phyloP scores from a whole-genome alignment of 2,113 vertebrate genomes.

The Dromaius novaehollandiae region DNA sequence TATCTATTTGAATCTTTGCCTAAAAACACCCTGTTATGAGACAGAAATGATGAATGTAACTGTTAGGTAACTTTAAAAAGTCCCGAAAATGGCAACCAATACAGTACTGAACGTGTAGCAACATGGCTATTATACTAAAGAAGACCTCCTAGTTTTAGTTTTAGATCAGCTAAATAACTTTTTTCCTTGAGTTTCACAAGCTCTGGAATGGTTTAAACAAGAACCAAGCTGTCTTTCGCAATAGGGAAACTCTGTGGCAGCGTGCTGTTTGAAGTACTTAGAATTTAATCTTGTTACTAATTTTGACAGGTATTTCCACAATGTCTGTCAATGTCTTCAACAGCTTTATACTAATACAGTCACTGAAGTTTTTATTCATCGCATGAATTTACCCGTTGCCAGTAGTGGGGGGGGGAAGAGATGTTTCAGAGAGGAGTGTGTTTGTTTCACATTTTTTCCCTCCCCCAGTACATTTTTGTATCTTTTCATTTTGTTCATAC shows the following conservation, averaged over 20 bases:
- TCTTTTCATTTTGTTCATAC: conserved; percentile 75
- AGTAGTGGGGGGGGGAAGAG: background rate
- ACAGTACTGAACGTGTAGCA: background rate
- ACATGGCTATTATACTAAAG: background rate
- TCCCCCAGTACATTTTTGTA: conserved; percentile 20
- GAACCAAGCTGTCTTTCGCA: background rate
- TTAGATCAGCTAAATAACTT: background rate
- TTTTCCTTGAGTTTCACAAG: background rate
- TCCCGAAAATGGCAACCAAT: background rate
- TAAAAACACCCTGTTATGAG: background rate
- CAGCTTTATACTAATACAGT: background rate
- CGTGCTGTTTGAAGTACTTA: background rate
- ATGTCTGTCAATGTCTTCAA: background rate
- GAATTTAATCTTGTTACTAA: conserved; percentile 64
- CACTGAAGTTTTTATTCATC: background rate
- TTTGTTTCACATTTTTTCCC: conserved; percentile 44
- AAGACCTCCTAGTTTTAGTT: background rate
- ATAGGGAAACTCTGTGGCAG: background rate
- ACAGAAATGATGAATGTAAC: background rate
- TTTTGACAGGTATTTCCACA: conserved; percentile 43
- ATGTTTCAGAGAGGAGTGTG: background rate
- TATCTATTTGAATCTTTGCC: background rate
- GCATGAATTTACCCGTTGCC: background rate
- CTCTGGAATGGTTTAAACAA: background rate
- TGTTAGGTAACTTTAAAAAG: background rate